Evolutionary conservation across 2,888 invertebrate genomes (phyloP), one percentile per base, ranked within the genome.

Genomic region (Apamea epomidion): DNA sequence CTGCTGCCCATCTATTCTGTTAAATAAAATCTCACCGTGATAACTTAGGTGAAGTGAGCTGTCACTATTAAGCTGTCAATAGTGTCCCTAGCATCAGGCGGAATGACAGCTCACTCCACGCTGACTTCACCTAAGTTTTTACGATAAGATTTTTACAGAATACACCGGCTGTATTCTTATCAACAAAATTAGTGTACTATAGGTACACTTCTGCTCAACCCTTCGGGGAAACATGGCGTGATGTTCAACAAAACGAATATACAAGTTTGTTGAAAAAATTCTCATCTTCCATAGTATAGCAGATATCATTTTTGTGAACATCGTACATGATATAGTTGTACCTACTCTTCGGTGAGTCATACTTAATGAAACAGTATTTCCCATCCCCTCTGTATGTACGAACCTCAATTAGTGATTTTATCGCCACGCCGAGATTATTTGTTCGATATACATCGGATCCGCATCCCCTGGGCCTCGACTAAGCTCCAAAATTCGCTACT

Each of bases 401-500:
- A 62, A 76, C 79, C 82, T 78, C 76, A 82, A 81, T 85, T 81
- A 83, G 88, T 79, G 71, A 83, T 83, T 80, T 80, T 82, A 82
- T 89, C 76, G 64, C n/a, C 62, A 69, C 70, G 54, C 68, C 65
- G 48, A 84, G 71, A 83, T 80, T 82, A 86, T 90, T 90, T 85
- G 76, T 84, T 83, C 74, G 76, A 67, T 80, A 84, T 87, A 88
- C 82, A 84, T 83, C 69, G 67, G 70, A 69, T 58, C 48, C 48
- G 6, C 54, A 76, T 82, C 83, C 83, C 81, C 69, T 74, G 85
- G 82, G 87, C 85, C 76, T 74, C 80, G 82, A 86, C 86, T 88
- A 87, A 89, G 85, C 86, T 82, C 86, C 88, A 84, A 88, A 92
- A 91, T 90, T 91, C 87, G 88, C 85, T 85, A 88, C 88, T 87